Base-by-base conservation (phyloP, 2,113 vertebrate genomes). In the Fulica atra region DNA sequence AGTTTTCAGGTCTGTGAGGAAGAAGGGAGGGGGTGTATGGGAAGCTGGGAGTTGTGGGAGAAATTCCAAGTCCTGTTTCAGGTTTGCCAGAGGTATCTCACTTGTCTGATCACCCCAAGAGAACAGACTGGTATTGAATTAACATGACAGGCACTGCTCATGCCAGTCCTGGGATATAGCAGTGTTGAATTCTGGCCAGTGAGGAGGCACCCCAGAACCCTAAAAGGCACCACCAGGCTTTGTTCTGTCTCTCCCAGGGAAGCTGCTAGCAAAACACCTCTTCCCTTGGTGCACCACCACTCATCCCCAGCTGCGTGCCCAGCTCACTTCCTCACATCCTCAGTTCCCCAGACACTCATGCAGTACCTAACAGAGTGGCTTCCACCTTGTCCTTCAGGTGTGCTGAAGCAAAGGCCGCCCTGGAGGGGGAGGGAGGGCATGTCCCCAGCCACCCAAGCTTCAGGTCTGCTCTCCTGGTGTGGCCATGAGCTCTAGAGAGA, bases 251-350 rank as follows among this genome's bases (percentile, higher is more conserved):
- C 56, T 54, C 26, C 51, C 31, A 15, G 10, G 46, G 14, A 21
- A 54, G 38, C 42, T 76, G 69, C 50, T 20, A 23, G 13, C 15
- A 40, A 42, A 79, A n/a, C 13, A 35, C 11, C 50, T 74, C 60
- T 36, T 40, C 60, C 54, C 44, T 42, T 4, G 2, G 35, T 19
- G 14, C 14, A 6, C 23, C 10, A 3, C 4, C 1, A 0, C 60
- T 78, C 17, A 46, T 16, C 13, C n/a, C 38, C 13, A 16, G 26
- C 31, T 23, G 17, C 16, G 29, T 23, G 38, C 69, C 64, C 51
- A 56, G 18, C 69, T 93, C 38, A 2, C 9, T 8, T 54, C 4
- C 8, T 59, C 64, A 23, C 0, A 0, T 50, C 79, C 88, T 10
- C 31, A 57, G 5, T 24, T 81, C 64, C 44, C 23, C 33, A 17